Conservation (phyloP, 2,113 vertebrate genomes). For the Garra rufa region DNA sequence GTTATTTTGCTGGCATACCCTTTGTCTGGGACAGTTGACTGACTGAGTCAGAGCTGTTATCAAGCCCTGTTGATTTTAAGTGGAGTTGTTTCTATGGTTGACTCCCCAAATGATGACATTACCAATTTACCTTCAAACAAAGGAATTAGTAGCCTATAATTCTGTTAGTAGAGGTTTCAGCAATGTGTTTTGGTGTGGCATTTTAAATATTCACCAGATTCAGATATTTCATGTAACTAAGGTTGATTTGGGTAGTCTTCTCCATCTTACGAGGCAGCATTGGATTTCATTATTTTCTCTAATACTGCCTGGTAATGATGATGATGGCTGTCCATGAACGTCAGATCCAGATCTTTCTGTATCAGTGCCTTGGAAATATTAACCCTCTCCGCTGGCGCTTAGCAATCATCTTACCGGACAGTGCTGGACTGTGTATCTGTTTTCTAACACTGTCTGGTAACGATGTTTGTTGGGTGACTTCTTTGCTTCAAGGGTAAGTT, state of each 20-base stretch:
- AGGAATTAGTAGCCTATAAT: background rate
- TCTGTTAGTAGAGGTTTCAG: background rate
- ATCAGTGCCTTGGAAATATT: background rate
- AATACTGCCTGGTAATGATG: conserved; percentile 99
- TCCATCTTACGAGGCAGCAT: conserved; percentile 99
- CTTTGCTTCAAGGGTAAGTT: conserved; percentile 52
- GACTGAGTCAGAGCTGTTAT: conserved; percentile 40
- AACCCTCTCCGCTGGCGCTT: conserved; percentile 74
- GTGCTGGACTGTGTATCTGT: conserved; percentile 92
- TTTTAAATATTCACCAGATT: background rate
- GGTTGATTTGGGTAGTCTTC: conserved; percentile 76
- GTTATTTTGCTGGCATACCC: conserved; percentile 41
- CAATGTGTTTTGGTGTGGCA: background rate
- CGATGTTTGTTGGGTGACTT: conserved; percentile 96
- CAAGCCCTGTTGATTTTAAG: conserved; percentile 41
- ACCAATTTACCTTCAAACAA: conserved; percentile 15
- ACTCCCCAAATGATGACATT: background rate
- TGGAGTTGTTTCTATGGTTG: conserved; percentile 44
- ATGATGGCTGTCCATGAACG: conserved; percentile 82
- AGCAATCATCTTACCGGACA: conserved; percentile 99
- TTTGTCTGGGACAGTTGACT: conserved; percentile 31
- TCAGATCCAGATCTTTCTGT: conserved; percentile 46
- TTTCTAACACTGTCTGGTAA: conserved; percentile 99
- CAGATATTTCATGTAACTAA: background rate
- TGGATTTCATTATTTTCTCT: conserved; percentile 93